Conservation (phyloP, 2,113 vertebrate genomes). For the Dipodomys merriami region DNA sequence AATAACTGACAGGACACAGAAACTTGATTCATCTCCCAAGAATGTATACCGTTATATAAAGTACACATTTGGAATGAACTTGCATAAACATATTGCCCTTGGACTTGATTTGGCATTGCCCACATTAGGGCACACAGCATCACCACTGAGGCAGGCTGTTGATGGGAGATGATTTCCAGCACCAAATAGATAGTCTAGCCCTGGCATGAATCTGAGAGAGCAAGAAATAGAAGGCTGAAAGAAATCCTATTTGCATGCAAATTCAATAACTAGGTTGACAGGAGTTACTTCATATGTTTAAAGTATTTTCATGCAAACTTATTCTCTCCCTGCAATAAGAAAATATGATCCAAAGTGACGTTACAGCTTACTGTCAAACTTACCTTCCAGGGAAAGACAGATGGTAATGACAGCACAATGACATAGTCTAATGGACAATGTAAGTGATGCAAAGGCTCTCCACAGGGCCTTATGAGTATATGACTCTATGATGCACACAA, state of each 20-base stretch:
- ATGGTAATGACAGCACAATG: not conserved
- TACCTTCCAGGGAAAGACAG: conserved; percentile 4
- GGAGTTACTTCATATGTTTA: not conserved
- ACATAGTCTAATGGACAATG: not conserved
- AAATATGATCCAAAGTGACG: not conserved
- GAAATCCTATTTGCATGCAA: not conserved
- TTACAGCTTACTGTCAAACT: not conserved
- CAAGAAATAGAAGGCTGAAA: not conserved
- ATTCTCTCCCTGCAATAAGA: conserved; percentile 19
- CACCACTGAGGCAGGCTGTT: not conserved
- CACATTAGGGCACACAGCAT: not conserved
- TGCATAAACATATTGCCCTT: not conserved
- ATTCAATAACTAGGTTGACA: conserved; percentile 27
- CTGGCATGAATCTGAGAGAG: not conserved
- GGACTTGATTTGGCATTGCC: not conserved
- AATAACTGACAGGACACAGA: not conserved
- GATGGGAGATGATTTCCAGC: not conserved
- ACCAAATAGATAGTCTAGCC: not conserved
- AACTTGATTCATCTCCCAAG: not conserved
- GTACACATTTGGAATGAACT: not conserved
- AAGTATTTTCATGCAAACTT: conserved; percentile 15
- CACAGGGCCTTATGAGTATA: not conserved
- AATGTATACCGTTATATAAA: not conserved
- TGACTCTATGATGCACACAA: not conserved
- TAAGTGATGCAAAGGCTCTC: not conserved